Evolutionary conservation across 2,888 invertebrate genomes (phyloP), one percentile per base, ranked within the genome.

Genomic region (Octonoba sinensis): DNA sequence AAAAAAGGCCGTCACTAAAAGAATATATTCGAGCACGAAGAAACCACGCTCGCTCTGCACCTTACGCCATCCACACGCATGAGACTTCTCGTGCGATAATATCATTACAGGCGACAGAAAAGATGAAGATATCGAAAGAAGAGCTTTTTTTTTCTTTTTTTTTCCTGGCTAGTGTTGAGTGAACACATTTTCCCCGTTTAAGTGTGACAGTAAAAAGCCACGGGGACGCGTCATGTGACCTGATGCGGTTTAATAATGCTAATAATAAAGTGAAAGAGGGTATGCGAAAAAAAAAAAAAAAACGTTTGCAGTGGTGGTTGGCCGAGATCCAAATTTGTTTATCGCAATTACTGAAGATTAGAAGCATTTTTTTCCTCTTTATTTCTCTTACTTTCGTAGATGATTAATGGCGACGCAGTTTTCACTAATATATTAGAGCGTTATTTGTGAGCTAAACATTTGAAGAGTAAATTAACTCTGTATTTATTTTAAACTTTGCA

Each of bases 151-250:
- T 20, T 20, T 36, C 57, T 60, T 56, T 74, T 74, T 74, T 66
- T 47, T 57, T 47, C 27, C n/a, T 47, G 24, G 47, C n/a, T 49
- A 59, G 62, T 56, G 76, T 54, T 76, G 76, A 76, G 49, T 76
- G 77, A 77, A 77, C 77, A 70, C 64, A 70, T 77, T 77, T 47
- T 70, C 70, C 64, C 20, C 70, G 64, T 77, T 70, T 64, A 77
- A 77, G 69, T 70, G 77, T 57, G 70, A 77, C 77, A 57, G 56
- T 44, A 59, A 64, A 56, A 77, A 69, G 56, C 65, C 47, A 47
- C 47, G 15, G 74, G 44, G 54, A 65, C 54, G 47, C 54, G 77
- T 71, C 57, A 77, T 49, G 47, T 56, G 70, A 78, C 47, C 70
- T 57, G 47, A 71, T 65, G 62, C 69, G 56, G 47, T 66, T 66